Evolutionary conservation across 2,797 vertebrate genomes (phyloP).

Genomic region (Catamblyrhynchus diadema): DNA sequence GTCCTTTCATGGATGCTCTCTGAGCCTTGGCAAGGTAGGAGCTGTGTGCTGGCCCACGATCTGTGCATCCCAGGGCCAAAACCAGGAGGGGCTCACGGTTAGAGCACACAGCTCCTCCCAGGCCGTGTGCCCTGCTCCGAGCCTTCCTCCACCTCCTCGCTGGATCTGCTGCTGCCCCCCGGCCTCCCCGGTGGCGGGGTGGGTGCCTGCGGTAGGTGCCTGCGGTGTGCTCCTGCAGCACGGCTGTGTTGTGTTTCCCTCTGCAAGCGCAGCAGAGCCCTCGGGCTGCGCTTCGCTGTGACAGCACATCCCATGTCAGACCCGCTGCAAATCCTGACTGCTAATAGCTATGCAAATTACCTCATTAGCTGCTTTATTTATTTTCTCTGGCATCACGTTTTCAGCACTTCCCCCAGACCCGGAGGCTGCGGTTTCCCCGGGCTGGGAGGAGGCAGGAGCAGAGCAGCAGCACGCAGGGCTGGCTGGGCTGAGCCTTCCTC

Average conservation of each 20-base stretch:
- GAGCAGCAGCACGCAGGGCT: not conserved
- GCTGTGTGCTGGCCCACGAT: not conserved
- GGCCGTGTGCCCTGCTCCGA: not conserved
- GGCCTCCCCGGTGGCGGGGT: rapidly evolving
- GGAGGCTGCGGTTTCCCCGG: not conserved
- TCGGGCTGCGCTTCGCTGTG: not conserved
- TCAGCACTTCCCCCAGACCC: not conserved
- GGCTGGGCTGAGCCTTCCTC: not conserved
- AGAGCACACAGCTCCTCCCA: not conserved
- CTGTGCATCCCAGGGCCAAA: rapidly evolving
- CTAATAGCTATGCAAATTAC: conserved; percentile 70
- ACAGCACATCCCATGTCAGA: conserved; percentile 35
- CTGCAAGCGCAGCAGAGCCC: not conserved
- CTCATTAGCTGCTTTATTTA: conserved; percentile 68
- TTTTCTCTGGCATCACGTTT: conserved; percentile 48
- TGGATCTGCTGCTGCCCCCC: not conserved
- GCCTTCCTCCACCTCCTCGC: not conserved
- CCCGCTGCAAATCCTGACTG: conserved; percentile 43
- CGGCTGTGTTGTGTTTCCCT: not conserved
- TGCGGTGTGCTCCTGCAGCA: not conserved
- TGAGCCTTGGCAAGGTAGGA: not conserved
- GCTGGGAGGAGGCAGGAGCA: not conserved
- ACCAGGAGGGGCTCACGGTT: not conserved
- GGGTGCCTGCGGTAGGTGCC: not conserved
- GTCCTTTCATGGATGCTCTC: not conserved